These are phyloP conservation scores for Anolis sagrei DNA, from an alignment of 2,113 vertebrate species.

Conservation along the genomic window DNA sequence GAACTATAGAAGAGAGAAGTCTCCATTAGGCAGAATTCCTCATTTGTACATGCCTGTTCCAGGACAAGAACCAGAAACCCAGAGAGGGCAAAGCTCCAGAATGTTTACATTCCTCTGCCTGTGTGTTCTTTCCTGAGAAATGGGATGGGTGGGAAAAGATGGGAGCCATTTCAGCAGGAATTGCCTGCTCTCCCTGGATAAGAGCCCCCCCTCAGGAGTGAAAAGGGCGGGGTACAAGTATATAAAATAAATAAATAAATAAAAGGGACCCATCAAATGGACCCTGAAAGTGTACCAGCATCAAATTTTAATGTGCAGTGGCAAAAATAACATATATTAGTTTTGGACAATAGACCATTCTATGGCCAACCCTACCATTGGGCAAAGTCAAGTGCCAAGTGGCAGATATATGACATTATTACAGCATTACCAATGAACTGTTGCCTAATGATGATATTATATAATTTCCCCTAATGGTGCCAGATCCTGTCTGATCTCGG, in stretches of 20 bases:
- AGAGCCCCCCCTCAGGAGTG: too few relatives aligned
- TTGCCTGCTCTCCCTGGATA: not conserved
- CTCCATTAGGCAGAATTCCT: conserved; percentile 10
- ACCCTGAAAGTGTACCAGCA: not conserved
- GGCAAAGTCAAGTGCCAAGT: not conserved
- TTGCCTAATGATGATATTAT: too few relatives aligned
- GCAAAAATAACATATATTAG: not conserved
- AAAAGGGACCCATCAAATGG: not conserved
- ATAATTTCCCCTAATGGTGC: too few relatives aligned
- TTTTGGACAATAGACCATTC: not conserved
- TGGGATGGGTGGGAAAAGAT: fast-evolving
- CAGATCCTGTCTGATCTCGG: too few relatives aligned
- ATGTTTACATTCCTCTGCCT: not conserved
- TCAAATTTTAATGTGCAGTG: not conserved
- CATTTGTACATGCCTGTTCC: not conserved
- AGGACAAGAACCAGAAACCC: conserved; percentile 29
- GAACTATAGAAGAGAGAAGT: not conserved
- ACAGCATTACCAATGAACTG: not conserved
- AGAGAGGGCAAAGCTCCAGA: not conserved
- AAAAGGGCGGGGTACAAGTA: too few relatives aligned
- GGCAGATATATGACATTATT: not conserved
- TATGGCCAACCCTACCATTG: not conserved
- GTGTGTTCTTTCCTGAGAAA: conserved; percentile 20
- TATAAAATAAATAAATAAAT: too few relatives aligned
- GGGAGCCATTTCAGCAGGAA: conserved; percentile 4